Base-by-base conservation (phyloP, 1,140 invertebrate species). In the Cydia pomonella region DNA sequence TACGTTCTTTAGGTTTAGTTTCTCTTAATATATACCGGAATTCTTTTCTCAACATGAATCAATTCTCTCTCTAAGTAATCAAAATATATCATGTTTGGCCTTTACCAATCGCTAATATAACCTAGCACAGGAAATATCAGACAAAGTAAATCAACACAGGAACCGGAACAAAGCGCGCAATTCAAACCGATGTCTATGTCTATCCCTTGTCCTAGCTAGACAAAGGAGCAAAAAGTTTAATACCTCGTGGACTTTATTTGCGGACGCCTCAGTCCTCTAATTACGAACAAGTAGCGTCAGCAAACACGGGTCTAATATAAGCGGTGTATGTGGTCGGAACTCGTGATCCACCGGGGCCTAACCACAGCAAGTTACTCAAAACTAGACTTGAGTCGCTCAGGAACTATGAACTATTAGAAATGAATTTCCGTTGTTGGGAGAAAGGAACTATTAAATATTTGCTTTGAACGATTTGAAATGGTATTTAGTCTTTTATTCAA, bases 241-340 rank as follows among this genome's bases (percentile, higher is more conserved):
- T 69, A 69, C 64, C 27, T 33, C 64, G 16, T 64, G 63, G 64
- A 69, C 64, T 69, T 69, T 69, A 69, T 69, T 69, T 69, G 64
- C 64, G 29, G 64, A 69, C 64, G 64, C 27, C 63, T 64, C 38
- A 75, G 71, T 73, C 77, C 75, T 75, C 71, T 73, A 77, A 74
- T 79, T 77, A 79, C 74, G 72, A 27, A 74, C 76, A 75, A 74
- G 74, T 74, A 74, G 72, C 64, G 29, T 72, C 72, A 79, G 76
- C 75, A 77, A 79, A 79, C 75, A 79, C 29, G 64, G 64, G 64
- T 69, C 64, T 69, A 69, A 69, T 69, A 69, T 69, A 41, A 33
- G 64, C 64, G 29, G 29, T 79, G 76, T 72, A 33, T 76, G 75
- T 33, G 75, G 75, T 76, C 73, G 64, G 71, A 62, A 23, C 62